Evolutionary conservation across 2,113 vertebrate genomes (phyloP).

Genomic region (Scartelaos histophorus): DNA sequence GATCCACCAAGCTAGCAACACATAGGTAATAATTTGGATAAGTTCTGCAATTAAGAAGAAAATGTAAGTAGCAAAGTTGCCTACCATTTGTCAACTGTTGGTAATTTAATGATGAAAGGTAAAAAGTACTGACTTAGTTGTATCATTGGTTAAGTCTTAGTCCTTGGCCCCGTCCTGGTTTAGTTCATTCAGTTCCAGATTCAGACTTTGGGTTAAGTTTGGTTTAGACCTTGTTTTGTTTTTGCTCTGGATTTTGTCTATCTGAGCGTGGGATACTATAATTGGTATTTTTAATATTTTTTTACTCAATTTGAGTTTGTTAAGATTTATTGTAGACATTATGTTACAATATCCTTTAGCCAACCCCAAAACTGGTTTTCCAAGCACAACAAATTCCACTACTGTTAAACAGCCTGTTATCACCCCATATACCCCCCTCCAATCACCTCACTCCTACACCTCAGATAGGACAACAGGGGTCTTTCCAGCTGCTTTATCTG

Average conservation of each 20-base stretch:
- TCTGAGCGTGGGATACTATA: too few species aligned
- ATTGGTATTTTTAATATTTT: too few species aligned
- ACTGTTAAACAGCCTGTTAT: constrained; percentile 60
- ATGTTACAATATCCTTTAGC: constrained; percentile 6
- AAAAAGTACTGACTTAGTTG: background rate
- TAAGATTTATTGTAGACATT: background rate
- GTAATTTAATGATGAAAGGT: background rate
- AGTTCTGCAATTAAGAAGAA: background rate
- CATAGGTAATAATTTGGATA: background rate
- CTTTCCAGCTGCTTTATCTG: constrained; percentile 76
- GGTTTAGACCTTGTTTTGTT: background rate
- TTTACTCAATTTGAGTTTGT: background rate
- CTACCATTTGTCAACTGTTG: background rate
- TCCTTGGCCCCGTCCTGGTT: background rate
- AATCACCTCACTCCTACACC: constrained; percentile 53
- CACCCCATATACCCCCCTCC: constrained; percentile 56
- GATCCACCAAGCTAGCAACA: constrained; percentile 10
- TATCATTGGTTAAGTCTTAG: background rate
- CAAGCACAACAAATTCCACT: constrained; percentile 25
- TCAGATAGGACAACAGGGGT: constrained; percentile 74
- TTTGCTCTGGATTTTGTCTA: background rate
- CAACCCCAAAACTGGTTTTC: constrained; percentile 10
- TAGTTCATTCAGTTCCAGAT: background rate
- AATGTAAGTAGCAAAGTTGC: background rate
- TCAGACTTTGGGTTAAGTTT: background rate